Evolutionary conservation across 2,888 invertebrate species (phyloP).

Genomic region (Scaptodrosophila latifasciaeformis): DNA sequence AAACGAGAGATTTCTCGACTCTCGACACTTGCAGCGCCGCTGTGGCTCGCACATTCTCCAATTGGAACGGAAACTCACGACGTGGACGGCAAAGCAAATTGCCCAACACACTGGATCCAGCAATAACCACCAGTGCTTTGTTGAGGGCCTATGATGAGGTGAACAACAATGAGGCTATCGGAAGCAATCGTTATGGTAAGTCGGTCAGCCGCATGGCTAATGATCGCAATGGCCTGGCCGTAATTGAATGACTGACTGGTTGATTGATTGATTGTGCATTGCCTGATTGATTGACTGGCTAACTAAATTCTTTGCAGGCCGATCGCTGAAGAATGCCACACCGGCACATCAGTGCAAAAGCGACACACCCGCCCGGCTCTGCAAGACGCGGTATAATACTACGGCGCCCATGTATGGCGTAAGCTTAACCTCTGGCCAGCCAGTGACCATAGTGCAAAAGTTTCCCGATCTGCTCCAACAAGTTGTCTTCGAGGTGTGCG

Average conservation of each 20-base stretch:
- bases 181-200: conserved; percentile 76
- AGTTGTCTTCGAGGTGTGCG: conserved; percentile 94
- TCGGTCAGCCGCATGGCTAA: conserved; percentile 44
- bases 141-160: conserved; percentile 79
- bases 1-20: not conserved
- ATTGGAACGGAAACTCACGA: conserved; percentile 81
- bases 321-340: conserved; percentile 70
- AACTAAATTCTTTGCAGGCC: conserved; percentile 61
- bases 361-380: conserved; percentile 85
- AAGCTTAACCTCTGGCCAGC: conserved; percentile 92
- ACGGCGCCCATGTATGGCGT: conserved; percentile 97
- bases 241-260: conserved; percentile 25
- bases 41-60: conserved; percentile 84
- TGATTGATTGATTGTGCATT: conserved; percentile 12
- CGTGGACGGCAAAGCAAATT: conserved; percentile 80
- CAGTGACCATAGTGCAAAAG: conserved; percentile 94
- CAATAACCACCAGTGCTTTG: conserved; percentile 83
- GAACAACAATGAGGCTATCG: conserved; percentile 76
- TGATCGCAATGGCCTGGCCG: conserved; percentile 22
- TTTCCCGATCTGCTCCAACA: conserved; percentile 94
- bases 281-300: conserved; percentile 23
- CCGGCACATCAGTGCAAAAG: conserved; percentile 74
- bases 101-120: conserved; percentile 83
- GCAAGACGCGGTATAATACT: conserved; percentile 92
- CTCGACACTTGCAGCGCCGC: conserved; percentile 79